Base-by-base conservation (phyloP, 2,888 invertebrate species). In the Drosophila suboccidentalis region DNA sequence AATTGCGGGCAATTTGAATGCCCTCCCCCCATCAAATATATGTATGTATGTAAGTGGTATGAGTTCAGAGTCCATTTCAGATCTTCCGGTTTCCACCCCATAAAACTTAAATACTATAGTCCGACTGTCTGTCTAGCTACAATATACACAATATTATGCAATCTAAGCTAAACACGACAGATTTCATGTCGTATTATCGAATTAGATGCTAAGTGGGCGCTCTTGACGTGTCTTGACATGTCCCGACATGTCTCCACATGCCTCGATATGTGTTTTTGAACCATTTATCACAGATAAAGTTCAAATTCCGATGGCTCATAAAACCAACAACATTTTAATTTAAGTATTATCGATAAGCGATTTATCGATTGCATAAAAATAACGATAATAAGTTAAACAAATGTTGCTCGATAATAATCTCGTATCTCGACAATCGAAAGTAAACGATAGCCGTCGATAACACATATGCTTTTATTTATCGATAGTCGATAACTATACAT, bases 151-250 rank as follows among this genome's bases (percentile, higher is more conserved):
- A n/a, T n/a, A 15, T 66, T 59, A 34, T 26, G 43, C 51, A 75
- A 71, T 47, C 8, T 10, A 32, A 57, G 13, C 15, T 3, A 36
- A n/a, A 3, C 65, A 64, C 72, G 67, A 41, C 39, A 67, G 15
- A 19, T 61, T 43, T n/a, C 29, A 43, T 60, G 47, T 38, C 34
- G 36, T 44, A 75, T 71, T 63, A 75, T 71, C 57, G 32, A 63
- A 72, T 75, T 71, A 71, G 55, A 67, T 44, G 59, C 9, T 59
- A 66, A 66, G 54, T 75, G 70, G 26, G 17, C 36, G 38, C 9
- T 2, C 9, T n/a, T 19, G 13, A 19, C 11, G 22, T 39, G 39
- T 44, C 43, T 43, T 2, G 43, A 57, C 41, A 32, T 66, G 64
- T 55, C 43, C 13, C 5, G 10, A 9, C 22, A 11, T 66, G 64